Evolutionary conservation across 2,797 vertebrate species (phyloP).

Genomic region (Serranus cabrilla): DNA sequence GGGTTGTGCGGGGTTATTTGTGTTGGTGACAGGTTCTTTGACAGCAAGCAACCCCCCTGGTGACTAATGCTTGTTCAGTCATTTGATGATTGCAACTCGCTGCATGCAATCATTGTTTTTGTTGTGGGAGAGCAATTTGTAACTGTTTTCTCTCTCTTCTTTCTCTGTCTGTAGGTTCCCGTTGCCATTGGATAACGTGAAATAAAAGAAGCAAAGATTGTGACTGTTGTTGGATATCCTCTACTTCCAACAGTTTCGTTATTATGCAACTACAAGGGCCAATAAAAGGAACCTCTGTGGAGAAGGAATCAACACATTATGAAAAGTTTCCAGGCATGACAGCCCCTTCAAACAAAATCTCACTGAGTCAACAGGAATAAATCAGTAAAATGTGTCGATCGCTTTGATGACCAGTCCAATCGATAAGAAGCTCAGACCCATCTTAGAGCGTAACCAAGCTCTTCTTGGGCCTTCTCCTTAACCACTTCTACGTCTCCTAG

Average conservation of each 20-base stretch:
- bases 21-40: constrained; percentile 33
- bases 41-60: constrained; percentile 23
- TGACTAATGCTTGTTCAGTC: constrained; percentile 44
- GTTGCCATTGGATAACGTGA: constrained; percentile 15
- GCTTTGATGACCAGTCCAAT: not conserved
- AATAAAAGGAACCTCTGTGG: not conserved
- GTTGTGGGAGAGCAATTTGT: constrained; percentile 18
- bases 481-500: constrained; percentile 2
- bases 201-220: not conserved
- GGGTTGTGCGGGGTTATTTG: constrained; percentile 35
- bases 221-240: constrained; percentile 6
- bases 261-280: not conserved
- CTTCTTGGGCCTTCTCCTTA: constrained; percentile 1
- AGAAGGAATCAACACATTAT: not conserved
- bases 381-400: constrained; percentile 2
- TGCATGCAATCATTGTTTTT: constrained; percentile 13
- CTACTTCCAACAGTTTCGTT: not conserved
- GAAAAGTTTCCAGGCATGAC: not conserved
- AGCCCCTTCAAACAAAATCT: constrained; percentile 1
- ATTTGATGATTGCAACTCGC: constrained; percentile 33
- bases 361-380: constrained; percentile 4
- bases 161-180: constrained; percentile 35
- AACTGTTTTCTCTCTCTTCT: constrained; percentile 36
- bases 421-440: constrained; percentile 11
- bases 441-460: not conserved